Base-by-base conservation (phyloP, 2,113 vertebrate genomes). In the Trachemys scripta region DNA sequence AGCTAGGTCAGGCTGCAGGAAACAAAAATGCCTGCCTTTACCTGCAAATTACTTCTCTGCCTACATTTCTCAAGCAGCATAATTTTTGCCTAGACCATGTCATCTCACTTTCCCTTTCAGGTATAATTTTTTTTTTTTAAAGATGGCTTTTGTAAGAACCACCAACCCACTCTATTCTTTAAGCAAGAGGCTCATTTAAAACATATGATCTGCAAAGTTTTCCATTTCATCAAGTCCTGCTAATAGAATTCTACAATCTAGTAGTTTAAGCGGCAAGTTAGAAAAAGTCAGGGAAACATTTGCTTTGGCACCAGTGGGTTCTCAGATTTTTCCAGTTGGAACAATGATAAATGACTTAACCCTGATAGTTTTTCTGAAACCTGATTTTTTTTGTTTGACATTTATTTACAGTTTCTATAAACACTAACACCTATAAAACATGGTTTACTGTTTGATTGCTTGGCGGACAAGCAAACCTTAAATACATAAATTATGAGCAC, bases 361-460 rank as follows among this genome's bases (percentile, higher is more conserved):
- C 97, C 97, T 92, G 98, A 97, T 98, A 97, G 98, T 98, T 98
- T 94, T 97, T 97, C 96, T 96, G 97, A 98, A 98, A 97, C 97
- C 90, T 97, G 97, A 94, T 97, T 98, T 98, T 97, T 98, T 98
- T 98, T 98, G 97, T 98, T 98, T 98, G 97, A 98, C 98, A 98
- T 98, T 98, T 98, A 98, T 98, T 98, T 99, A 98, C 98, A 97
- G 97, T 98, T 98, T 98, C 87, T 98, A 98, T 99, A 98, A 99
- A 98, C 98, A 99, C 98, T 98, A 98, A 98, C 98, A 98, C 98
- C 97, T 98, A 98, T 98, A 98, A 98, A 98, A 98, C 97, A 97
- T 95, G 97, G 96, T 93, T 98, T 98, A 97, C 95, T 96, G 94
- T 98, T 98, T 98, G 98, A 98, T 98, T 98, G 97, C 97, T 96